Evolutionary conservation across 1,140 invertebrate genomes (phyloP).

Genomic region (Panonychus citri): DNA sequence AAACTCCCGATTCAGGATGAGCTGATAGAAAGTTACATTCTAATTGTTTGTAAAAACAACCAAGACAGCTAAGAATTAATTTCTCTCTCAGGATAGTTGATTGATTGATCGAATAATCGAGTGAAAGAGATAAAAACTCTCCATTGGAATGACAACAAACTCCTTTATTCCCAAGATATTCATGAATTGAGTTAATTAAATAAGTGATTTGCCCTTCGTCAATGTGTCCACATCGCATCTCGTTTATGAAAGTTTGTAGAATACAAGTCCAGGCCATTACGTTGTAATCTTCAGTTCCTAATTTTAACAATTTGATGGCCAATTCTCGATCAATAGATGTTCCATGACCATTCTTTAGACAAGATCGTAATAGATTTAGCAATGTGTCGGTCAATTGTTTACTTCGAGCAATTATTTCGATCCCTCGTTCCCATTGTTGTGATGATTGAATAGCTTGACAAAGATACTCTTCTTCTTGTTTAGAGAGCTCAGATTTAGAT

Average conservation of each 20-base stretch:
- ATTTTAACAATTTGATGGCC: constrained; percentile 1
- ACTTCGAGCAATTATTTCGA: constrained; percentile 5
- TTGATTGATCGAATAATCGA: background rate
- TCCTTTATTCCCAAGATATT: constrained; percentile 5
- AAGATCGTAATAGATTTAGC: background rate
- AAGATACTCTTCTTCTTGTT: constrained; percentile 1
- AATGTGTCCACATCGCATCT: no score
- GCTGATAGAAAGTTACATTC: background rate
- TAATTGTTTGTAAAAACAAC: constrained; percentile 4
- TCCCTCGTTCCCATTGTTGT: constrained; percentile 9
- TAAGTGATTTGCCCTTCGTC: background rate
- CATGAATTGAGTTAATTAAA: constrained; percentile 3
- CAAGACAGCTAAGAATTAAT: constrained; percentile 2
- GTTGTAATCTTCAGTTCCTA: background rate
- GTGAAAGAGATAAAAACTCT: constrained; percentile 4
- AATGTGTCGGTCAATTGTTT: background rate
- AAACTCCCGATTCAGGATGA: background rate
- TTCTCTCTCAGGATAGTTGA: background rate
- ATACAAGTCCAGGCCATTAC: constrained; percentile 6
- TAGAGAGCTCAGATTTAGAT: constrained; percentile 5
- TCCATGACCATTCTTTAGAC: constrained; percentile 1
- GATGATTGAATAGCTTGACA: constrained; percentile 5
- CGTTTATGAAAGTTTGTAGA: background rate
- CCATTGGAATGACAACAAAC: constrained; percentile 5
- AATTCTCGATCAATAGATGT: background rate